Evolutionary conservation across 2,888 invertebrate species (phyloP), one percentile per base, ranked within the genome.

Genomic region (Pterobdella sp.): DNA sequence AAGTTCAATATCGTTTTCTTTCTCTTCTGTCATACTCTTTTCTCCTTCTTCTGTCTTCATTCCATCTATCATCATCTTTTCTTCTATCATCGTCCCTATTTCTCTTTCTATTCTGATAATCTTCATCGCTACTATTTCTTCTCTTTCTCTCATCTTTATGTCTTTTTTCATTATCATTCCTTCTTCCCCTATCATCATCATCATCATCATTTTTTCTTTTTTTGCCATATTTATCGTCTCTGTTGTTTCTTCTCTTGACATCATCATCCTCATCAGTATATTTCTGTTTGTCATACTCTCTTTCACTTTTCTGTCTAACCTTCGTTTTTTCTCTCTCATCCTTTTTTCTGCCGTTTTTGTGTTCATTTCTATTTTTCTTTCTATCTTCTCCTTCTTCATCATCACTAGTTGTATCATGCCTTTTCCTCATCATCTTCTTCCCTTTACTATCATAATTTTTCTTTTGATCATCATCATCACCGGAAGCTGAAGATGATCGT

Each of bases 331-430:
- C 4, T 31, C 31, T n/a, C 2, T 67, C 36, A 37, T 67, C 67
- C 0, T 29, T 34, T 2, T 31, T 35, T n/a, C 37, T 37, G 2
- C 14, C 26, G 1, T 14, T 35, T 34, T 42, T 67, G 26, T 67
- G 35, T 36, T 31, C 37, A 36, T 42, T 34, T 67, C 37, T 37
- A 14, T 34, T 42, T 65, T n/a, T 18, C 7, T 31, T 31, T 67
- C 26, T 26, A 42, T n/a, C 36, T n/a, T 22, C 60, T n/a, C n/a
- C 60, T n/a, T 56, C 60, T n/a, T 56, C 60, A 56, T 56, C 60
- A 56, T 26, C 26, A 56, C 60, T 56, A 4, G 60, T 56, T 4
- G 60, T 56, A n/a, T 56, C 60, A n/a, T 56, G 60, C 26, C 60
- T 56, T 56, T 56, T 56, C 60, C 60, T 56, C 4, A 56, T 69